Conservation (phyloP, 2,797 vertebrate species). For the Rhinogobio ventralis region DNA sequence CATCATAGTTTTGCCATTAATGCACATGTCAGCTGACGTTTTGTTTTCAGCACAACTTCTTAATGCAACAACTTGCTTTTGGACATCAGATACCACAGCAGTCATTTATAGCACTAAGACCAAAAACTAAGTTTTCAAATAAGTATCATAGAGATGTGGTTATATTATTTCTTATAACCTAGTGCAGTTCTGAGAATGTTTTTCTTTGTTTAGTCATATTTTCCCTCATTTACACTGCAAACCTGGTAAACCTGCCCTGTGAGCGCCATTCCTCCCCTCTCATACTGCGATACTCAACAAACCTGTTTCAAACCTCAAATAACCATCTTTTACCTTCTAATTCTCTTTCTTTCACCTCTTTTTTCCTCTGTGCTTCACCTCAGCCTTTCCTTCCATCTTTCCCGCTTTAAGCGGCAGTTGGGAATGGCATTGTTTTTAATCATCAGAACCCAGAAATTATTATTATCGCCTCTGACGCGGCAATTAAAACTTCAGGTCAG, state of each 20-base stretch:
- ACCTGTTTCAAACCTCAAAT: constrained; percentile 67
- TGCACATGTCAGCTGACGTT: constrained; percentile 45
- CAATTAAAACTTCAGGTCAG: constrained; percentile 91
- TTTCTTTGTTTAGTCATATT: constrained; percentile 49
- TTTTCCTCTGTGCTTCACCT: constrained; percentile 53
- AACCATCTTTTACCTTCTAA: constrained; percentile 62
- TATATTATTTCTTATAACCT: constrained; percentile 11
- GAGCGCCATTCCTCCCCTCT: constrained; percentile 58
- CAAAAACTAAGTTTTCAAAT: constrained; percentile 36
- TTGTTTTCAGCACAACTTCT: constrained; percentile 40
- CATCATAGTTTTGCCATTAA: constrained; percentile 49
- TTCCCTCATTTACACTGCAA: constrained; percentile 43
- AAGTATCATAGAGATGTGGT: constrained; percentile 62
- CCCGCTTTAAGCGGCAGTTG: constrained; percentile 81
- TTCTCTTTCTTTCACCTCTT: constrained; percentile 67
- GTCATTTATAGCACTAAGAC: constrained; percentile 64
- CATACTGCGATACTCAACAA: constrained; percentile 55
- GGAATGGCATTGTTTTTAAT: constrained; percentile 90
- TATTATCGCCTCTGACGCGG: constrained; percentile 88
- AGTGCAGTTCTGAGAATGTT: constrained; percentile 20
- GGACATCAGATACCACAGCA: neutral
- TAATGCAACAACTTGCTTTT: constrained; percentile 46
- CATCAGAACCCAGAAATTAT: constrained; percentile 90
- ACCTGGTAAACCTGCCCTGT: constrained; percentile 68
- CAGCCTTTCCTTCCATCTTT: constrained; percentile 58